A percentile compares a stretch with the other conserved stretches of the same genome.
These are phyloP conservation scores for Pica pica DNA, from an alignment of 2,113 vertebrate species.

Conservation along the genomic window DNA sequence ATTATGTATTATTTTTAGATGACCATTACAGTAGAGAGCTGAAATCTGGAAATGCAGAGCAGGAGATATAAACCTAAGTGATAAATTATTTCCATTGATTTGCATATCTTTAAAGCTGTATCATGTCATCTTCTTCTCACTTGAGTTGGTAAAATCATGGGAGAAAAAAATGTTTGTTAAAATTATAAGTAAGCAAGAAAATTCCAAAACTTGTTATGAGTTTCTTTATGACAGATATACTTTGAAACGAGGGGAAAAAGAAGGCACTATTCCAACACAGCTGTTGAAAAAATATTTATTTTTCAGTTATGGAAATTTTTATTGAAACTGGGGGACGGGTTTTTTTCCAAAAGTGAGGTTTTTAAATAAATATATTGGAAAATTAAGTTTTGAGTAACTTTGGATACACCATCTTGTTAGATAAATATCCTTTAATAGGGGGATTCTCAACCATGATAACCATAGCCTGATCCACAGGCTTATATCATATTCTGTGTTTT, in stretches of 20 bases:
- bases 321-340: background rate
- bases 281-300: constrained; percentile 24
- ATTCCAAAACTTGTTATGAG: background rate
- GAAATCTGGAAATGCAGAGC: background rate
- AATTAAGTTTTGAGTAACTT: background rate
- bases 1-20: background rate
- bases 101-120: background rate
- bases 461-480: background rate
- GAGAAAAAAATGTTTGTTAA: background rate
- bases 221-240: background rate
- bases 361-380: background rate
- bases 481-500: background rate
- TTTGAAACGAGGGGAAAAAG: background rate
- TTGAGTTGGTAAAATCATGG: background rate
- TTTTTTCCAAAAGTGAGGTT: background rate
- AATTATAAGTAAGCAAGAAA: background rate
- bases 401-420: background rate
- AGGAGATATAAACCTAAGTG: background rate
- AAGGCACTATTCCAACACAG: constrained; percentile 31
- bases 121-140: background rate
- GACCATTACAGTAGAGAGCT: background rate
- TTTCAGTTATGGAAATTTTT: constrained; percentile 29
- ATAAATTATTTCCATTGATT: background rate
- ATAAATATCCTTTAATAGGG: background rate
- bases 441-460: background rate